Evolutionary conservation across 2,888 invertebrate genomes (phyloP), one percentile per base, ranked within the genome.

Genomic region (Dorcus hopei): DNA sequence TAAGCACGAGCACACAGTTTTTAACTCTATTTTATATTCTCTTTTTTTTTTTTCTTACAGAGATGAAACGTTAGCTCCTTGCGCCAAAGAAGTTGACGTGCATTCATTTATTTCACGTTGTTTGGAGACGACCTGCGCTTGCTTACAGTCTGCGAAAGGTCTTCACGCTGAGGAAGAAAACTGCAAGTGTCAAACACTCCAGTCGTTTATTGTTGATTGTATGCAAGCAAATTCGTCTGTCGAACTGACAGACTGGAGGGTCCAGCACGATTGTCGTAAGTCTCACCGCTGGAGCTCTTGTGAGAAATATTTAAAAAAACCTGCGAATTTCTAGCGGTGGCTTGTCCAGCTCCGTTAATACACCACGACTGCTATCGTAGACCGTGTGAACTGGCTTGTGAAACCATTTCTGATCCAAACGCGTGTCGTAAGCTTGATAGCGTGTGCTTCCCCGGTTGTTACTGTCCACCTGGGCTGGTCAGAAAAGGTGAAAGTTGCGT

Each of bases 381-480:
- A 57, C 82, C 85, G 58, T 95, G 95, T 77, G 92, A 93, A 74
- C 86, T 88, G 1, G 85, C 88, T 0, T 95, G 95, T 74, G 82
- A 86, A 47, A 83, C 85, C 52, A 70, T 85, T 38, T 74, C 83
- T 50, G 80, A 84, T 61, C 76, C 81, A 9, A 82, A 84, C 49
- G 77, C 82, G 0, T 91, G 91, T 65, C 86, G 88, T 0, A 74
- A 80, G 16, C 79, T 86, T 61, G 82, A 84, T 11, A 86, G 88
- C 39, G 82, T 84, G 47, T 93, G 92, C 77, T 89, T 88, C 79
- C 85, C 91, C 0, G 93, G 93, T 54, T 93, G 93, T 76, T 93
- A 90, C 79, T 93, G 93, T 67, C 91, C 93, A 0, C 86, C 88
- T 47, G 93, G 93, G 42, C 71, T 79, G 19, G 85, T 90, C 1